Evolutionary conservation across 2,888 invertebrate genomes (phyloP).

Genomic region (Prosapia bicincta): DNA sequence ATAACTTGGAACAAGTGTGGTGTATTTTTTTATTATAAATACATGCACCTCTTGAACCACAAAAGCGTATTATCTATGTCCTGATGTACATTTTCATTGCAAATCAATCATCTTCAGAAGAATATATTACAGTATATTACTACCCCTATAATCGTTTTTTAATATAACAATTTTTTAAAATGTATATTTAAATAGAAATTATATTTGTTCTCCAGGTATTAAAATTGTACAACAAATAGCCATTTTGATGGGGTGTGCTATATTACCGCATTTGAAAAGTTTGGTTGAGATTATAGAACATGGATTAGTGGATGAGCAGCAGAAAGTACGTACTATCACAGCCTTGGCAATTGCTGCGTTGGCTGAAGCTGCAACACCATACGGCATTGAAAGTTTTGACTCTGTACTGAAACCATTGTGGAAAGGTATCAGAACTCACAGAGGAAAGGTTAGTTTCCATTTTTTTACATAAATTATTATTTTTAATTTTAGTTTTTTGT

Average conservation of each 20-base stretch:
- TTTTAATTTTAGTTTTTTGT: too few species aligned
- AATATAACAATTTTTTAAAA: too few species aligned
- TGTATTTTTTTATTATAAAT: too few species aligned
- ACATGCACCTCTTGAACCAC: too few species aligned
- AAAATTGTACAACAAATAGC: slow-evolving; percentile 99
- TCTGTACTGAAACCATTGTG: slow-evolving; percentile 98
- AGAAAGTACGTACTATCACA: slow-evolving; percentile 98
- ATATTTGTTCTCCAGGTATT: slow-evolving; percentile 64
- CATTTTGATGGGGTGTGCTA: slow-evolving; percentile 99
- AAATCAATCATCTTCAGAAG: too few species aligned
- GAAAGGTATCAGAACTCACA: slow-evolving; percentile 77
- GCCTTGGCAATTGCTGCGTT: slow-evolving; percentile 97
- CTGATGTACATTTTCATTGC: too few species aligned
- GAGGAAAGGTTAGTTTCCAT: slow-evolving; percentile 59
- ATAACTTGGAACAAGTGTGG: too few species aligned
- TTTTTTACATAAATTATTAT: too few species aligned
- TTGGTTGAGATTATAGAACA: slow-evolving; percentile 99
- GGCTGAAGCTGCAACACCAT: slow-evolving; percentile 98
- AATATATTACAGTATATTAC: too few species aligned
- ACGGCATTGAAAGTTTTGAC: slow-evolving; percentile 99
- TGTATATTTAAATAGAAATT: background rate
- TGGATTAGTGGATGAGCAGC: slow-evolving; percentile 95
- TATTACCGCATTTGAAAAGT: slow-evolving; percentile 95
- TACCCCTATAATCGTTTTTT: too few species aligned
- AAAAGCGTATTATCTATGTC: too few species aligned